Evolutionary conservation across 1,140 invertebrate genomes (phyloP), one percentile per base, ranked within the genome.

Genomic region (Ditylenchus dipsaci): DNA sequence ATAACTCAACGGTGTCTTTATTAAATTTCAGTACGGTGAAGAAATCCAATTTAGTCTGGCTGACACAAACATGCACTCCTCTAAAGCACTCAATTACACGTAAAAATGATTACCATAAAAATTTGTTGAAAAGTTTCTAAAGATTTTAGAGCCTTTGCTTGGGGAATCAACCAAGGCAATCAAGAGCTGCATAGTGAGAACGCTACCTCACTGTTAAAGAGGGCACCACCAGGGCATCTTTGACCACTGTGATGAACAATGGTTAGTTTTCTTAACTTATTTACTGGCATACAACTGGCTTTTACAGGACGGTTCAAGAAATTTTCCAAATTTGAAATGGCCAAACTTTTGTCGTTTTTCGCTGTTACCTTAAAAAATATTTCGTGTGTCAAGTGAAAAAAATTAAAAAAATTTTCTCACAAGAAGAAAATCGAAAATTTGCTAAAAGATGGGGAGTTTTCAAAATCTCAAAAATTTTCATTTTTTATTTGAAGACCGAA

Each of bases 201-300:
- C 43, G 80, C 21, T 82, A 80, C 61, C 69, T 82, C 57, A 76
- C 79, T 1, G 75, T 82, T n/a, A 65, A 69, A 30, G 57, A 65
- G 43, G 79, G 80, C n/a, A 78, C 69, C 3, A 67, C 65, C 21
- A 67, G 73, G 42, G 76, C 75, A 30, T 67, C 78, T 7, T 33
- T 82, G 63, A 83, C 81, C 9, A 82, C 80, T 23, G 81, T 83
- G 13, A 82, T 82, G 80, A 80, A 73, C 45, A 82, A 82, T 63
- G 80, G 77, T 79, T 62, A 17, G 38, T 30, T 17, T 33, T 45
- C 26, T 17, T 17, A 1, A 0, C 43, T 17, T 38, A 11, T 38
- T 38, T 38, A 38, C 11, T 11, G 11, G 33, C 33, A 5, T 11
- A 38, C 33, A n/a, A n/a, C n/a, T n/a, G n/a, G n/a, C n/a, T n/a